Conservation (phyloP, 2,113 vertebrate species). For the Sciurus niger region DNA sequence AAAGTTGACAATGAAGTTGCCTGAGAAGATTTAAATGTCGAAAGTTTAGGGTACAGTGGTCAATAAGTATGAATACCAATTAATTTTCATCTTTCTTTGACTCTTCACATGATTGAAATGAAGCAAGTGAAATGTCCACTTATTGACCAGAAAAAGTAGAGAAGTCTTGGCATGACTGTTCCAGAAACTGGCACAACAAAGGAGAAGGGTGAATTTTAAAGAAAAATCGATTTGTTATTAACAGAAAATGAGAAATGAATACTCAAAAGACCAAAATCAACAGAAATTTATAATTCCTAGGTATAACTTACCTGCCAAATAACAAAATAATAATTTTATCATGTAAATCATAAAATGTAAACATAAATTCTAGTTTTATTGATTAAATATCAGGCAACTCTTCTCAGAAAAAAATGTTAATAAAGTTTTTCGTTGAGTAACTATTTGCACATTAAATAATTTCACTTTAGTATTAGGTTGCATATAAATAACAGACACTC, state of each 20-base stretch:
- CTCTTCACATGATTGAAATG: not conserved
- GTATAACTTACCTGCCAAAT: not conserved
- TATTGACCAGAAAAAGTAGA: not conserved
- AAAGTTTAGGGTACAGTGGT: not conserved
- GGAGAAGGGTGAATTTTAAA: not conserved
- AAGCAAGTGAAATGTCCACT: not conserved
- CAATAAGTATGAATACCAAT: not conserved
- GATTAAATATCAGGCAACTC: not conserved
- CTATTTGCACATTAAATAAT: conserved; percentile 33
- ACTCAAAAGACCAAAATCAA: not conserved
- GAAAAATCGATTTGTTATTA: not conserved
- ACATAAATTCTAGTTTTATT: conserved; percentile 12
- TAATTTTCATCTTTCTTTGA: not conserved
- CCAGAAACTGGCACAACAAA: not conserved
- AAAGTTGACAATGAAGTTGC: not conserved
- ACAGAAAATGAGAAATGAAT: not conserved
- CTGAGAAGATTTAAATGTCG: not conserved
- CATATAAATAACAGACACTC: not conserved
- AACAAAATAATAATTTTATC: not conserved
- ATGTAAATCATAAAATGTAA: conserved; percentile 25
- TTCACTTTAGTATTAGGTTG: not conserved
- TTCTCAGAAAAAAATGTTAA: not conserved
- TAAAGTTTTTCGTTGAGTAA: conserved; percentile 14
- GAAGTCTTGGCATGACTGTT: not conserved
- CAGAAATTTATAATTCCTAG: not conserved